Evolutionary conservation across 2,888 invertebrate species (phyloP).

Genomic region (Ecdyonurus torrentis): DNA sequence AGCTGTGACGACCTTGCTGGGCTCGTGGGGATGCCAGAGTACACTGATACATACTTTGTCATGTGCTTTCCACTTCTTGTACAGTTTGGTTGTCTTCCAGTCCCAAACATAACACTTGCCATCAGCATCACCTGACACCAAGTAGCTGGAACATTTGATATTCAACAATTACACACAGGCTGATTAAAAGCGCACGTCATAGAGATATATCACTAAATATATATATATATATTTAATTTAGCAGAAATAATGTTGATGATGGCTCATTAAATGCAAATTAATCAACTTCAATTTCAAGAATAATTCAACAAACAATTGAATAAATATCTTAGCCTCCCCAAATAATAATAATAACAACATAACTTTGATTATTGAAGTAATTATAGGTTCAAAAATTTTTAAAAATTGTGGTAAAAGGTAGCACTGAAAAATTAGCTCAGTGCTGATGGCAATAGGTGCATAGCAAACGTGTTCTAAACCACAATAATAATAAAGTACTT

Average conservation of each 20-base stretch:
- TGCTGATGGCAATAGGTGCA: no score
- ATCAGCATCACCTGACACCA: conserved; percentile 96
- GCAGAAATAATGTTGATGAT: not conserved
- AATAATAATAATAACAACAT: no score
- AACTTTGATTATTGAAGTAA: no score
- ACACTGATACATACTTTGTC: conserved; percentile 90
- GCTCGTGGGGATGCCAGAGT: conserved; percentile 98
- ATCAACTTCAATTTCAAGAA: no score
- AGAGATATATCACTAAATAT: not conserved
- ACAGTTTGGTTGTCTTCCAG: conserved; percentile 97
- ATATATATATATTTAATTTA: not conserved
- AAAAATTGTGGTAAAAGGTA: no score
- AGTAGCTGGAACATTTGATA: conserved; percentile 49
- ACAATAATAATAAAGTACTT: no score
- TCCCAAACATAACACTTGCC: conserved; percentile 99
- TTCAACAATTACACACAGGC: not conserved
- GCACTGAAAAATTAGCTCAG: no score
- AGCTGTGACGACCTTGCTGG: conserved; percentile 91
- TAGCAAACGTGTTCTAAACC: no score
- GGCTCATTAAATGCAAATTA: not conserved
- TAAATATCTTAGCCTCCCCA: no score
- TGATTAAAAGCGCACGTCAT: conserved; percentile 7
- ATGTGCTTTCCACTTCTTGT: conserved; percentile 98
- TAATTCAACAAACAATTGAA: no score
- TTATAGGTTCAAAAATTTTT: no score